Evolutionary conservation across 1,140 invertebrate genomes (phyloP), one percentile per base, ranked within the genome.

Genomic region (Solenopsis invicta): DNA sequence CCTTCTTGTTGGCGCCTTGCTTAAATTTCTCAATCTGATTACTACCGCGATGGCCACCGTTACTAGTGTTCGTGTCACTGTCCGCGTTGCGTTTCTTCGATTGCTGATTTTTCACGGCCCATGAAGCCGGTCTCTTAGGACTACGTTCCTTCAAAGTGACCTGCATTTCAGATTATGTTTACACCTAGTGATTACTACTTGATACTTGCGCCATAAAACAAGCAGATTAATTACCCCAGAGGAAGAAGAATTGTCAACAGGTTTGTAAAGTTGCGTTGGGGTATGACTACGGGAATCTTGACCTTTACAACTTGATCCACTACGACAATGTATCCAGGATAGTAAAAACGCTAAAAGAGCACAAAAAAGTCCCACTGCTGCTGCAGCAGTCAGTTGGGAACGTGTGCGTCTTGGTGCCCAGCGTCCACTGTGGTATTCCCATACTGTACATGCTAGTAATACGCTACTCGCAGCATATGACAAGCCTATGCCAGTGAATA

Each of bases 361-460:
- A 76, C 94, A 95, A 12, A 93, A 94, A 10, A 95, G 85, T 21
- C 94, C 94, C 21, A 95, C 78, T 56, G 90, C 94, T 48, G 94
- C 93, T 6, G 94, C 93, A 1, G 93, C 93, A 50, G 94, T 94
- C 16, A 95, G 80, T 86, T 95, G 94, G 24, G 93, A 95, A 76
- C 94, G 93, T 71, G 95, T 95, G 6, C 94, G 93, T 75, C 91
- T 92, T 45, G 95, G 94, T 52, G 95, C 94, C 95, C 95, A 95
- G 24, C 94, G 94, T 69, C 92, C 92, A 8, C 93, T 94, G 29
- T 94, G 91, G 64, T 95, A 95, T 85, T 95, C 95, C 92, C 95
- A 93, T 81, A 95, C 91, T 29, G 95, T 93, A 50, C 92, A 93
- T 87, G 93, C 93, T 82, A 95, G 71, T 84, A 95, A 91, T 8